phyloP scores from a whole-genome alignment of 2,113 vertebrate species.

The Zapus hudsonius region DNA sequence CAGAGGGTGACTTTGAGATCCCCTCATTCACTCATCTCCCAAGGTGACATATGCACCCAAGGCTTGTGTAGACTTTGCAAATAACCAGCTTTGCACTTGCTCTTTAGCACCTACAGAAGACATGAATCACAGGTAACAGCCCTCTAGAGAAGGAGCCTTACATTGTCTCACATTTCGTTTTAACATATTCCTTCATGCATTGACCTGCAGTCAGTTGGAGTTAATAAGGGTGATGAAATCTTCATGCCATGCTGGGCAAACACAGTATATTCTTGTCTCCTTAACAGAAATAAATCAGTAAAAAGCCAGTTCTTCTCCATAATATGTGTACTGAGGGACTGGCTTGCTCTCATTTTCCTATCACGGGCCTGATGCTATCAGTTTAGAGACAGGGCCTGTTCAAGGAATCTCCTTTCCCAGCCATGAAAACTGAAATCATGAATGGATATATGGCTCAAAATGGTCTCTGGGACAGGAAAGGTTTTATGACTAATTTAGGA shows the following conservation, averaged over 20 bases:
- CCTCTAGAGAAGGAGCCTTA: neutral
- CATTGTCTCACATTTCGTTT: neutral
- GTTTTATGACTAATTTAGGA: neutral
- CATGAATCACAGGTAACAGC: neutral
- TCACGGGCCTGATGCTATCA: neutral
- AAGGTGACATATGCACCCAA: neutral
- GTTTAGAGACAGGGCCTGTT: neutral
- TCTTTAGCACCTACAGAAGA: neutral
- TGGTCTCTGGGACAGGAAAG: neutral
- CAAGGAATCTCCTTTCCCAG: neutral
- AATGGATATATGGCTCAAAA: neutral
- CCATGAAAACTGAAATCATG: neutral
- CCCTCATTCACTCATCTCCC: neutral
- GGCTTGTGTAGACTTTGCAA: neutral
- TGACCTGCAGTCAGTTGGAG: neutral
- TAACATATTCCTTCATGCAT: neutral
- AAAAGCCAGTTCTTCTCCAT: neutral
- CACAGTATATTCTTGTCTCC: neutral
- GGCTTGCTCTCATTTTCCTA: neutral
- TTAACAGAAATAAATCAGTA: neutral
- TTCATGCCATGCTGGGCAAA: neutral
- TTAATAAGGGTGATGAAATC: neutral
- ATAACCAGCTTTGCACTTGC: neutral
- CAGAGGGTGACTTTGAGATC: neutral
- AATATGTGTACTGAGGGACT: neutral